Percentiles rank a stretch among this genome's conserved stretches.
Conservation (phyloP, 1,140 invertebrate species). For the Marisa cornuarietis region DNA sequence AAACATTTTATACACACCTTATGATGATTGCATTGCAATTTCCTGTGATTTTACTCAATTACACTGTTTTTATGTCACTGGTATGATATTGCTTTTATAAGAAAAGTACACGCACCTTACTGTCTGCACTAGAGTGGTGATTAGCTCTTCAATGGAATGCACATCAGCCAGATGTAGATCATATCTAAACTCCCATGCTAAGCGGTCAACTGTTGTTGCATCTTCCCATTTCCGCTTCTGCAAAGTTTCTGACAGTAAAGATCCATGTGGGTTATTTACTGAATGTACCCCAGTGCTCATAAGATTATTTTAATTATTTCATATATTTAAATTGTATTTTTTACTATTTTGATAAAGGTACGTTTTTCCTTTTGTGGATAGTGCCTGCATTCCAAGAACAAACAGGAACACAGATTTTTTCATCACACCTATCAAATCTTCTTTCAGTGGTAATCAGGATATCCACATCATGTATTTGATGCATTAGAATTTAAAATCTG, state of each 20-base stretch:
- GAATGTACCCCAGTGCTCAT: background rate
- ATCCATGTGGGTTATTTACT: constrained; percentile 79
- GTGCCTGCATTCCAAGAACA: background rate
- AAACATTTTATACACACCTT: too few relatives aligned
- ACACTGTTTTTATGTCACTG: too few relatives aligned
- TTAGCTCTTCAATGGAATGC: background rate
- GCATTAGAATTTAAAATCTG: background rate
- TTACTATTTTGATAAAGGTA: background rate
- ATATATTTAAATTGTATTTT: background rate
- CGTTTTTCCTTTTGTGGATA: background rate
- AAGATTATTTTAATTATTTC: background rate
- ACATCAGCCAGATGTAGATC: background rate
- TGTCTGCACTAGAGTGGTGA: background rate
- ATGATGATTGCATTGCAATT: too few relatives aligned
- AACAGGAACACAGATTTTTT: background rate
- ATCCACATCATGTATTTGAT: background rate
- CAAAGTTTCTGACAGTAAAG: constrained; percentile 44
- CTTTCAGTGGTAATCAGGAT: too few relatives aligned
- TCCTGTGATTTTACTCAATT: too few relatives aligned
- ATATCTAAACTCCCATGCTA: constrained; percentile 73
- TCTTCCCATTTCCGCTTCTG: constrained; percentile 66
- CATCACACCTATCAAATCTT: background rate
- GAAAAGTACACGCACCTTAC: background rate
- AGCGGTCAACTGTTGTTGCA: constrained; percentile 84
- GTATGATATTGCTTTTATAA: background rate